These are phyloP conservation scores for Cochlearius cochlearius DNA, from an alignment of 2,113 vertebrate genomes.

Conservation along the genomic window DNA sequence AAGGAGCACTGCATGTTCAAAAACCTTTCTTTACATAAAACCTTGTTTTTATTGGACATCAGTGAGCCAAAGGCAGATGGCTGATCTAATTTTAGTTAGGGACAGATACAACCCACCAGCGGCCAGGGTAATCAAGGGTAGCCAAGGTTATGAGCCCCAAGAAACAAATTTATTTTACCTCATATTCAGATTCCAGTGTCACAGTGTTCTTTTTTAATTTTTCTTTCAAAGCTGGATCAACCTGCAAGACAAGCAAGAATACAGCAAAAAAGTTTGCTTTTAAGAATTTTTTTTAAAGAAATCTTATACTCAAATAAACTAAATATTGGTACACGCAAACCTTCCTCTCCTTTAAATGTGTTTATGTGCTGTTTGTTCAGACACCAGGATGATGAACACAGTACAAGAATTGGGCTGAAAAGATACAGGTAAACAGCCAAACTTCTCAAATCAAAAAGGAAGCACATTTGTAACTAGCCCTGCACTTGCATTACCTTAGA, in stretches of 20 bases:
- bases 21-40: constrained; percentile 42
- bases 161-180: constrained; percentile 75
- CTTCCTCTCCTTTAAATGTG: neutral
- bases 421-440: neutral
- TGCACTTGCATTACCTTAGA: neutral
- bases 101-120: constrained; percentile 32
- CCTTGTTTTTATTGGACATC: constrained; percentile 41
- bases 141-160: constrained; percentile 19
- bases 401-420: neutral
- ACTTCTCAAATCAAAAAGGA: neutral
- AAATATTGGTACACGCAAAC: neutral
- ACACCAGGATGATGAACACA: neutral
- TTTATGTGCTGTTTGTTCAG: neutral
- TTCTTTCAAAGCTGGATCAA: constrained; percentile 83
- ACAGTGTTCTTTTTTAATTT: constrained; percentile 74
- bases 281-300: neutral
- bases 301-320: neutral
- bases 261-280: neutral
- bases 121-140: constrained; percentile 30
- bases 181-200: constrained; percentile 87
- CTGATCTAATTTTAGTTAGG: constrained; percentile 63
- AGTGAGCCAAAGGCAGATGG: constrained; percentile 50
- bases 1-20: constrained; percentile 6
- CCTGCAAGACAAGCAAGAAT: constrained; percentile 66
- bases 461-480: neutral